Evolutionary conservation across 2,113 vertebrate genomes (phyloP).

Genomic region (Pterophyllum scalare): DNA sequence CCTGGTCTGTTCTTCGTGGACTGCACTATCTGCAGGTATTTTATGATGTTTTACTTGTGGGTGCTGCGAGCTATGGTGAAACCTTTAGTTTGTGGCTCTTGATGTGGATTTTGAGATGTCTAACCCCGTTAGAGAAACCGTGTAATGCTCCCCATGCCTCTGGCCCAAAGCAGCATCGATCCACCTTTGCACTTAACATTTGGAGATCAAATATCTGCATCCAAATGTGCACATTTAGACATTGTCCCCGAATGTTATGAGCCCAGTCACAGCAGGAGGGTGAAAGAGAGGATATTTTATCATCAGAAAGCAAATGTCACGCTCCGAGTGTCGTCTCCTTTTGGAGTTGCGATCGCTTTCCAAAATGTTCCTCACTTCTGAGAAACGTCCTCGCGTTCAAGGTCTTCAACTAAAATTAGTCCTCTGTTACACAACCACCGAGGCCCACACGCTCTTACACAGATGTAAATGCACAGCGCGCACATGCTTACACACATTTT

Average conservation of each 20-base stretch:
- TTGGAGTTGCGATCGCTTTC: not conserved
- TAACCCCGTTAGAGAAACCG: not conserved
- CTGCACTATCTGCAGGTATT: no score
- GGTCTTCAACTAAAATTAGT: not conserved
- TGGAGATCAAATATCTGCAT: not conserved
- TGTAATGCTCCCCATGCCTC: accelerated
- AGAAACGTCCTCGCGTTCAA: not conserved
- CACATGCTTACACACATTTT: not conserved
- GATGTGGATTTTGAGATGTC: not conserved
- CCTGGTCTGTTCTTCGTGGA: not conserved
- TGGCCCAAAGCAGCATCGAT: accelerated
- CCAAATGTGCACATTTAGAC: not conserved
- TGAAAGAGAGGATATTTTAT: accelerated
- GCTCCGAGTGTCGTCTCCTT: not conserved
- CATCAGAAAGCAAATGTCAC: not conserved
- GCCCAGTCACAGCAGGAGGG: accelerated
- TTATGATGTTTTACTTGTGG: no score
- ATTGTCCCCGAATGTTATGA: not conserved
- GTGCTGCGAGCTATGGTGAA: not conserved
- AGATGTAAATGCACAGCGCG: not conserved
- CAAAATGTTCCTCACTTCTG: not conserved
- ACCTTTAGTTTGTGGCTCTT: not conserved
- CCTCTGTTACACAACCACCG: not conserved
- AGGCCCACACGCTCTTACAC: not conserved
- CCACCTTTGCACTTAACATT: not conserved